phyloP scores from a whole-genome alignment of 1,140 invertebrate genomes.

The Drosophila miranda region DNA sequence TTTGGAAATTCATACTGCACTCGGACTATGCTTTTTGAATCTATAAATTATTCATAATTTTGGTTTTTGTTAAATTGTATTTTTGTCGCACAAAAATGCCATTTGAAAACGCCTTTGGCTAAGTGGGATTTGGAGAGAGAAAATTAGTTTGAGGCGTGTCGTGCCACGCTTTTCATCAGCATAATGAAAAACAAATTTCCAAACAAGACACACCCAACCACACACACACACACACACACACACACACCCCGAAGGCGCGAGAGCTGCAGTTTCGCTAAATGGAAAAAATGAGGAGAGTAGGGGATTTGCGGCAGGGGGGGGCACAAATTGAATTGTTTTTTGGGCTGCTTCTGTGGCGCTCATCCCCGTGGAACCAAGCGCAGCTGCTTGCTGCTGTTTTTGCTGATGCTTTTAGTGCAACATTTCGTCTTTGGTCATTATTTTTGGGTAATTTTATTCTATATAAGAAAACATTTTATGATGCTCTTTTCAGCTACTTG shows the following conservation, averaged over 20 bases:
- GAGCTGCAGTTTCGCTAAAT: constrained; percentile 41
- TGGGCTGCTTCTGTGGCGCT: constrained; percentile 13
- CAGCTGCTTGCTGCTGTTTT: constrained; percentile 16
- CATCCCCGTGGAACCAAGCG: neutral
- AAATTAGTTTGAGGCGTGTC: constrained; percentile 29
- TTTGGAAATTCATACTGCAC: too few species aligned
- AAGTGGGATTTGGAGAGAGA: neutral
- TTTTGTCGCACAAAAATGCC: too few species aligned
- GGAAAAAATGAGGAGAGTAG: constrained; percentile 4
- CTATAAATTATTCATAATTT: too few species aligned
- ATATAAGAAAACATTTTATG: constrained; percentile 47
- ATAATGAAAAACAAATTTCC: constrained; percentile 64
- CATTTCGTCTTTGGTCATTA: constrained; percentile 37
- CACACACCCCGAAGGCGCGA: constrained; percentile 10
- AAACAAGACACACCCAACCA: constrained; percentile 19
- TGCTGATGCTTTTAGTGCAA: constrained; percentile 24
- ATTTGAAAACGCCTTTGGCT: too few species aligned
- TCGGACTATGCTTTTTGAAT: too few species aligned
- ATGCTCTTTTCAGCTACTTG: constrained; percentile 39
- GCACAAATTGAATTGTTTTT: constrained; percentile 59
- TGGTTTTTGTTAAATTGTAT: too few species aligned
- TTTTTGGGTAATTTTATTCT: constrained; percentile 40
- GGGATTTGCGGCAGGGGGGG: constrained; percentile 6
- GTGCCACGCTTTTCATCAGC: constrained; percentile 39
- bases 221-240: constrained; percentile 19